These are phyloP conservation scores for Prionailurus bengalensis DNA, from an alignment of 2,113 vertebrate genomes.

Conservation along the genomic window DNA sequence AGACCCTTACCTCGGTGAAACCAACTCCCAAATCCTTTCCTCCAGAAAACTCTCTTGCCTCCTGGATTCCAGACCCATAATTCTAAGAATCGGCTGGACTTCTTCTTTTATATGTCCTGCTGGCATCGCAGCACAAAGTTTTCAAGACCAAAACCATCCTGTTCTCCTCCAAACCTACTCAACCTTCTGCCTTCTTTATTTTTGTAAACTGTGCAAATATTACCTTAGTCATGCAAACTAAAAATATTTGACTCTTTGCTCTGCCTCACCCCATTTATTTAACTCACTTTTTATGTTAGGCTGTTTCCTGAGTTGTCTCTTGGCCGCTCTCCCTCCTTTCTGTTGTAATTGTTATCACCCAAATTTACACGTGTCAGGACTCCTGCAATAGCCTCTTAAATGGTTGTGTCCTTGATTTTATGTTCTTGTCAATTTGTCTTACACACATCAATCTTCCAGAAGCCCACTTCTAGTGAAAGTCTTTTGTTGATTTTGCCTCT, in stretches of 20 bases:
- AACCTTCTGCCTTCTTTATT: constrained; percentile 7
- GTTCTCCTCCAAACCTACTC: background rate
- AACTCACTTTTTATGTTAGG: background rate
- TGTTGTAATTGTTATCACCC: background rate
- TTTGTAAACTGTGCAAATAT: background rate
- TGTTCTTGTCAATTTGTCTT: background rate
- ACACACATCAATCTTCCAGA: background rate
- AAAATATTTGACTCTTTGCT: background rate
- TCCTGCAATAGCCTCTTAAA: background rate
- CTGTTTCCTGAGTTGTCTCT: background rate
- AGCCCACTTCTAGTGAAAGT: background rate
- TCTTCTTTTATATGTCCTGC: background rate
- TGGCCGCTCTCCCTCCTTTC: background rate
- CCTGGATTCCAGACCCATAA: background rate
- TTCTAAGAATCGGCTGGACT: background rate
- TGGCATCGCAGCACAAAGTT: background rate
- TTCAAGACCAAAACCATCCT: background rate
- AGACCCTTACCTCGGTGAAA: background rate
- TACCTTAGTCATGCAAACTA: background rate
- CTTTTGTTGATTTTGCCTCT: background rate
- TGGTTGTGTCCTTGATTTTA: background rate
- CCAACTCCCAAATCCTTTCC: background rate
- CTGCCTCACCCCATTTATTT: background rate
- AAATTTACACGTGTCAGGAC: background rate
- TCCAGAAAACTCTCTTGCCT: background rate